phyloP scores from a whole-genome alignment of 92 coral and sea anemone species.

The Actinernus sp. region DNA sequence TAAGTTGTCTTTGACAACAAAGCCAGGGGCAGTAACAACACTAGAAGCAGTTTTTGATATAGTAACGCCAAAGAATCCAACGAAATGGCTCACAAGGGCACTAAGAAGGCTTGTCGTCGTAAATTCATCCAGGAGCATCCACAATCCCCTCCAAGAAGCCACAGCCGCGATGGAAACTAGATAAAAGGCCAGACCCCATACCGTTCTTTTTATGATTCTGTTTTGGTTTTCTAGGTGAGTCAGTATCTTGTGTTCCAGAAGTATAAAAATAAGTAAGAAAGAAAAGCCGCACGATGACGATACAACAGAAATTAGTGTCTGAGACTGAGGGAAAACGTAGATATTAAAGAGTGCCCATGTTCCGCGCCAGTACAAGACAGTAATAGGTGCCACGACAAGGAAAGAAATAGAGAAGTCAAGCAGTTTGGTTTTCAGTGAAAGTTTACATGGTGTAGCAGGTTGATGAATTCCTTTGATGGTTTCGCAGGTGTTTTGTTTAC shows the following conservation, averaged over 20 bases:
- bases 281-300: slow-evolving; percentile 13
- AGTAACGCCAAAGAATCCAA: slow-evolving; percentile 10
- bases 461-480: too few relatives aligned
- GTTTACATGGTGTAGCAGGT: too few relatives aligned
- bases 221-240: slow-evolving; percentile 1
- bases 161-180: slow-evolving; percentile 24
- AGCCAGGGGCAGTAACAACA: slow-evolving; percentile 22
- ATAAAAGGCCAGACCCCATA: slow-evolving; percentile 33
- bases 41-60: slow-evolving; percentile 9
- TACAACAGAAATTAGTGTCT: slow-evolving; percentile 23
- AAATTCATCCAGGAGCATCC: slow-evolving; percentile 37
- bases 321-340: slow-evolving; percentile 30
- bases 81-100: slow-evolving; percentile 18
- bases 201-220: neutral
- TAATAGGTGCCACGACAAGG: slow-evolving; percentile 31
- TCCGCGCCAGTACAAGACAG: slow-evolving; percentile 57
- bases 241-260: slow-evolving; percentile 15
- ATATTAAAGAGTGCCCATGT: slow-evolving; percentile 65
- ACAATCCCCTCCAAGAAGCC: slow-evolving; percentile 73
- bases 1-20: neutral
- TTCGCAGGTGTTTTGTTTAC: too few relatives aligned
- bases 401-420: slow-evolving; percentile 12
- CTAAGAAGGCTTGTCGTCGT: slow-evolving; percentile 6
- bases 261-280: slow-evolving; percentile 4
- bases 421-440: neutral